Evolutionary conservation across 2,113 vertebrate species (phyloP), one percentile per base, ranked within the genome.

Genomic region (Megaceryle torquata): DNA sequence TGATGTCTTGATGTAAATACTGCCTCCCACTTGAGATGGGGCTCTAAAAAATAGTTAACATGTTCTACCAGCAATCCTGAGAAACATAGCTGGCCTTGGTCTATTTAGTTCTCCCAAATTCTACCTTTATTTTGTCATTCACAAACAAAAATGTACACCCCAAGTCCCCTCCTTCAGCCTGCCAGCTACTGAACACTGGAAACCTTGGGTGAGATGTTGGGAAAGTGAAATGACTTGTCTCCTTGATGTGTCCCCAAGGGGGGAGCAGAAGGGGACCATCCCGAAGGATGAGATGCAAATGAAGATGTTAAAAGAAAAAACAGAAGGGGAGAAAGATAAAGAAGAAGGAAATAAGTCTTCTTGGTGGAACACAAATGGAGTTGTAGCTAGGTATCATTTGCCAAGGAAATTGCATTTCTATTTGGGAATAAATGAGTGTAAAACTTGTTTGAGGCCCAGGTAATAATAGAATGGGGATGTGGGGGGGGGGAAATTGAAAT

Each of bases 401-500:
- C 98, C 21, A 86, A 98, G 97, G 97, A 98, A 98, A 99, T 99
- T 99, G 98, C 98, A 98, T 99, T 98, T 97, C 97, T 98, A 96
- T 98, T 98, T 98, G 98, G 98, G 98, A 98, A 98, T 97, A 97
- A 98, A 97, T 97, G 97, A 98, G 96, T 97, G 97, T 98, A 96
- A 97, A 95, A 96, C 96, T 98, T 96, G 96, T 98, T 96, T 96
- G 97, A 98, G 98, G 98, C 97, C 97, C 98, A 98, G 98, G 98
- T 99, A 99, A 99, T 99, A 98, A 98, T 97, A 96, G 96, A 96
- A 97, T 28, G 8, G 51, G 50, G 50, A 51, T 51, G 50, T 12
- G 50, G 50, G 9, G 77, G 98, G 97, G 98, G 98, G 97, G 98
- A 98, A 99, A 98, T 99, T 98, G 98, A 99, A 99, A 99, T 99